These are phyloP conservation scores for Petrocephalus schoutedeni DNA, from an alignment of 2,797 vertebrate species.

Conservation along the genomic window DNA sequence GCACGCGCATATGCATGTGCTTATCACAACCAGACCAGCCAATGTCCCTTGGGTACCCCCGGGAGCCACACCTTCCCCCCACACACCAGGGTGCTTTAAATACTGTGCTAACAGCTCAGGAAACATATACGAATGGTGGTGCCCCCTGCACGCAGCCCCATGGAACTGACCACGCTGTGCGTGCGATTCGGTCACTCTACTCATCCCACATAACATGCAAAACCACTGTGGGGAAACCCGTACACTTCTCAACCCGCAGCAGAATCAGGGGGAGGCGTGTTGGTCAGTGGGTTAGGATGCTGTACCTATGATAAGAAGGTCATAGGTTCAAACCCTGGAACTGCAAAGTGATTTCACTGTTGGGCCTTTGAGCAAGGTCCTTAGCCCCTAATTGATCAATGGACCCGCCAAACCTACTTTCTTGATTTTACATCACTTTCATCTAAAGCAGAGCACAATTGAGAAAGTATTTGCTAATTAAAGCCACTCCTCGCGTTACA, in stretches of 20 bases:
- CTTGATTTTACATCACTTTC: not conserved
- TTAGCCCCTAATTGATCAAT: not conserved
- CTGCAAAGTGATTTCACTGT: not conserved
- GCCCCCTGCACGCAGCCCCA: not conserved
- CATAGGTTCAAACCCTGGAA: not conserved
- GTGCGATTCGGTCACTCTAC: not conserved
- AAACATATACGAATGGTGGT: not conserved
- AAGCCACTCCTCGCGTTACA: not conserved
- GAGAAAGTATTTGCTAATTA: not conserved
- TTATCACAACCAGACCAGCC: slow-evolving; percentile 57
- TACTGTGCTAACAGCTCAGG: not conserved
- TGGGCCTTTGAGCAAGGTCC: not conserved
- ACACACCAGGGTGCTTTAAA: not conserved
- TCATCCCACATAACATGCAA: not conserved
- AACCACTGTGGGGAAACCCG: not conserved
- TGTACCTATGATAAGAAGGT: not conserved
- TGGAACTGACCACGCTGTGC: not conserved
- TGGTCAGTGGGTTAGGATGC: not conserved
- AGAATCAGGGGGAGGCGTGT: not conserved
- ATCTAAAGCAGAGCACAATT: too few species aligned
- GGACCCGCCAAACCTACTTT: not conserved
- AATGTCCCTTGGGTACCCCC: slow-evolving; percentile 34
- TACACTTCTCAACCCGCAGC: not conserved
- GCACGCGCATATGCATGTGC: slow-evolving; percentile 37
- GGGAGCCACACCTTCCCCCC: slow-evolving; percentile 43